Conservation (phyloP, 2,797 vertebrate genomes). For the Danio choprae region DNA sequence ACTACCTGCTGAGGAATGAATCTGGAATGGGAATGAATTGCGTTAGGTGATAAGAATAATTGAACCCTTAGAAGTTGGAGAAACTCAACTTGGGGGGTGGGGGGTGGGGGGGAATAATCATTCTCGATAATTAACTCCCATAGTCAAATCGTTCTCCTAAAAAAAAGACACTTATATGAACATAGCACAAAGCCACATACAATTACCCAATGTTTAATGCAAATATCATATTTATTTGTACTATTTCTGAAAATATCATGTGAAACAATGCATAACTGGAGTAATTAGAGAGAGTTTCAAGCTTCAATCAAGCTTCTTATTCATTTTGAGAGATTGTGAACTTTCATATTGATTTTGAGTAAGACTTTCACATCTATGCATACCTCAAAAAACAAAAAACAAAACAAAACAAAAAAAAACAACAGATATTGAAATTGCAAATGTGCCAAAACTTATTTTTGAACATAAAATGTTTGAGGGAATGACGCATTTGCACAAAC, state of each 20-base stretch:
- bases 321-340: neutral
- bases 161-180: neutral
- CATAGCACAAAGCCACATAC: neutral
- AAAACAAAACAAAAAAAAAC: neutral
- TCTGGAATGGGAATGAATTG: constrained; percentile 3
- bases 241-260: neutral
- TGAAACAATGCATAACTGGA: neutral
- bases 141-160: neutral
- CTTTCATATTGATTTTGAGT: neutral
- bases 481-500: constrained; percentile 34
- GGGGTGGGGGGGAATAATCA: neutral
- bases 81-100: neutral
- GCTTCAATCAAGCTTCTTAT: neutral
- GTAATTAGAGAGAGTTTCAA: neutral
- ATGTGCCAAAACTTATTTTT: constrained; percentile 12
- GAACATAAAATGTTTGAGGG: neutral
- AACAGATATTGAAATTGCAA: neutral
- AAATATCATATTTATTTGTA: neutral
- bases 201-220: neutral
- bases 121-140: neutral
- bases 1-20: neutral
- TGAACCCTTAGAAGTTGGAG: neutral
- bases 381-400: neutral
- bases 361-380: neutral
- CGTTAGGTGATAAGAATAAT: constrained; percentile 16